A percentile compares a stretch with the other conserved stretches of the same genome.
Conservation (phyloP, 2,888 invertebrate species). For the Melolontha melolontha region DNA sequence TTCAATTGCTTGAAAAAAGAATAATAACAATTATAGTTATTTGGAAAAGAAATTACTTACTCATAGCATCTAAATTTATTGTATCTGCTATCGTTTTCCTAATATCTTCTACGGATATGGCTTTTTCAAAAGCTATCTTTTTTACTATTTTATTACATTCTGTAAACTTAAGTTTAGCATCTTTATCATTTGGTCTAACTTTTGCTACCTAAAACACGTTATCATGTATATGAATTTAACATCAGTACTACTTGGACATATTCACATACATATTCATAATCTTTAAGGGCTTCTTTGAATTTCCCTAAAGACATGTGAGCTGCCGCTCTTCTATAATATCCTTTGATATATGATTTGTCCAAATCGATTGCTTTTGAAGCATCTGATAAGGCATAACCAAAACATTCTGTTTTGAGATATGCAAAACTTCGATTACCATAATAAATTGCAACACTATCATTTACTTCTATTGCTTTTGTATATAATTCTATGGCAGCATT, state of each 20-base stretch:
- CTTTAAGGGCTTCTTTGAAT: conserved; percentile 95
- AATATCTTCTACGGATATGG: conserved; percentile 92
- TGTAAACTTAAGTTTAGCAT: conserved; percentile 90
- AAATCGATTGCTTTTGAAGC: conserved; percentile 91
- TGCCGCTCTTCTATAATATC: conserved; percentile 96
- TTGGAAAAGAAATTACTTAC: conserved; percentile 68
- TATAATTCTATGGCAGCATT: conserved; percentile 89
- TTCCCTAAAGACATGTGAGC: conserved; percentile 98
- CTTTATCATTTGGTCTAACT: conserved; percentile 92
- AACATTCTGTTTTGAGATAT: conserved; percentile 93
- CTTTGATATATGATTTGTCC: conserved; percentile 92
- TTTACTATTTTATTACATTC: conserved; percentile 98
- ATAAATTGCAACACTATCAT: conserved; percentile 87
- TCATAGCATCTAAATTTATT: conserved; percentile 91
- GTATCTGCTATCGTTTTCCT: conserved; percentile 89
- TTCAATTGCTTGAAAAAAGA: conserved; percentile 80
- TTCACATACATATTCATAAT: conserved; percentile 96
- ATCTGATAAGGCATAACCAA: conserved; percentile 93
- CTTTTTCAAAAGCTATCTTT: conserved; percentile 95
- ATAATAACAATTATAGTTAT: conserved; percentile 12
- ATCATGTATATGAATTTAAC: conserved; percentile 1
- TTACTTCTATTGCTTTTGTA: conserved; percentile 87
- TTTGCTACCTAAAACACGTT: conserved; percentile 80
- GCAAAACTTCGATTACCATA: conserved; percentile 97
- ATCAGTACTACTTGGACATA: too few species aligned